These are phyloP conservation scores for Eurystomus glaucurus DNA, from an alignment of 2,797 vertebrate genomes.

Conservation along the genomic window DNA sequence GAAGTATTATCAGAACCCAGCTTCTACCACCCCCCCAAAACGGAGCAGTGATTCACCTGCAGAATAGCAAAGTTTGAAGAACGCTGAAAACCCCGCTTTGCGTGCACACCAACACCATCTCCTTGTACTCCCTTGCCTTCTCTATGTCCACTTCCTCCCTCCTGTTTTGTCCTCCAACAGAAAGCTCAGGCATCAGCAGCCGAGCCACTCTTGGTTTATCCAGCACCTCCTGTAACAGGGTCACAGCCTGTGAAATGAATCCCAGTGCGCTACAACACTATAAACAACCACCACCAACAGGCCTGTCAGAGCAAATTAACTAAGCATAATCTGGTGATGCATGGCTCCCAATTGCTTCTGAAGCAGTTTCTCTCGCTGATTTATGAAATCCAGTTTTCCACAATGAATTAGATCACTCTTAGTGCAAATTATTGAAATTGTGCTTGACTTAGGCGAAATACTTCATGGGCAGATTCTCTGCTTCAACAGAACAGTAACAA, in stretches of 20 bases:
- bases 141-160: neutral
- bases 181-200: neutral
- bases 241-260: conserved; percentile 12
- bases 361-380: neutral
- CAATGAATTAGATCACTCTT: neutral
- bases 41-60: neutral
- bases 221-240: neutral
- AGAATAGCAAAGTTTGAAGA: neutral
- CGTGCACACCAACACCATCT: neutral
- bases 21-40: neutral
- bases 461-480: neutral
- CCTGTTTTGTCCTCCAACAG: neutral
- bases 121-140: neutral
- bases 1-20: neutral
- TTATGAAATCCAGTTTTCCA: conserved; percentile 12
- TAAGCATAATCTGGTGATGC: neutral
- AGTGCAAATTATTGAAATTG: neutral
- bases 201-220: neutral
- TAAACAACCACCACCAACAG: neutral
- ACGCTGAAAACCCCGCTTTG: neutral
- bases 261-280: neutral
- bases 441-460: neutral
- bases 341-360: neutral
- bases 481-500: neutral
- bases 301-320: conserved; percentile 40